phyloP scores from a whole-genome alignment of 53 echinoderm and acorn worm species.

The Mesocentrotus franciscanus region DNA sequence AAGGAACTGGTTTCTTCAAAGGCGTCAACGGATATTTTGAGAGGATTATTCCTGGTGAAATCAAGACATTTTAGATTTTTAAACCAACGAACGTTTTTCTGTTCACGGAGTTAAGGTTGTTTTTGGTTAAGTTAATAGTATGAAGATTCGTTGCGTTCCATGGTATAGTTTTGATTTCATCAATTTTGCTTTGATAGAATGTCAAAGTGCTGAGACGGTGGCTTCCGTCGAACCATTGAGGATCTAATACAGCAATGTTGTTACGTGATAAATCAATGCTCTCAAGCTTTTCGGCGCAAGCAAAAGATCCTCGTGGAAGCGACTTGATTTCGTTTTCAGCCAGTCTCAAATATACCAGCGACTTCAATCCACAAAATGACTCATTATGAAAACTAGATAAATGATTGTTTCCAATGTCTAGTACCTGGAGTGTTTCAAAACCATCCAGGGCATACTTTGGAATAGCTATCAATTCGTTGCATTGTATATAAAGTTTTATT shows the following conservation, averaged over 20 bases:
- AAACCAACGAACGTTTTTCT: neutral
- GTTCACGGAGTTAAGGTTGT: neutral
- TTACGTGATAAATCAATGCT: neutral
- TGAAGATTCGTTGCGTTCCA: constrained; percentile 1
- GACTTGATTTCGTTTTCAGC: neutral
- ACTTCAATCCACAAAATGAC: constrained; percentile 2
- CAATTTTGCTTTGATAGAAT: neutral
- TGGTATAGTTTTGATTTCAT: neutral
- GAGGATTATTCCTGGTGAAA: neutral
- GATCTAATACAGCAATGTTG: neutral
- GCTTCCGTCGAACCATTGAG: neutral
- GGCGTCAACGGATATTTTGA: neutral
- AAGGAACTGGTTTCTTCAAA: neutral
- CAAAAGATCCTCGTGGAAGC: neutral
- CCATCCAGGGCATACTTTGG: neutral
- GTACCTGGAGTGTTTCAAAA: neutral
- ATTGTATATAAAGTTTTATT: neutral
- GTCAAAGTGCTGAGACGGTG: neutral
- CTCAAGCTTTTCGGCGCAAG: neutral
- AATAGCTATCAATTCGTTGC: neutral
- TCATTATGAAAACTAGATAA: neutral
- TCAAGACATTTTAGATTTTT: neutral
- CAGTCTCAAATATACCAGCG: neutral
- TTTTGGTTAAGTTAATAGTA: neutral
- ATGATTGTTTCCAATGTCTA: neutral